Conservation (phyloP, 2,113 vertebrate genomes). For the Mustela nigripes region DNA sequence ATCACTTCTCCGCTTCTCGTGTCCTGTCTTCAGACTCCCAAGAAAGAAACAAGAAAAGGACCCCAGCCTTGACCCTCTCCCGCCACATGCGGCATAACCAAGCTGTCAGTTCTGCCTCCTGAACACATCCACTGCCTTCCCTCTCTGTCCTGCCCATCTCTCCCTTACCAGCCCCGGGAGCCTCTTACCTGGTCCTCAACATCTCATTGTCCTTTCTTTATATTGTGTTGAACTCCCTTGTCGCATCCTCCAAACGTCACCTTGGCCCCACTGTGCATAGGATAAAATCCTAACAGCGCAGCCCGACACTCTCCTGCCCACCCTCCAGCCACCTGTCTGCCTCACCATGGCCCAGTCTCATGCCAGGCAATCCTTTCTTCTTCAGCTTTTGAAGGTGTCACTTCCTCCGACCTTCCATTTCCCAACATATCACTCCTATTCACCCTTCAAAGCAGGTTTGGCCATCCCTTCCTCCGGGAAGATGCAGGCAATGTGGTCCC, state of each 20-base stretch:
- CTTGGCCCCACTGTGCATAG: not conserved
- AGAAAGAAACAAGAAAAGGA: not conserved
- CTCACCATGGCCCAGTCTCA: not conserved
- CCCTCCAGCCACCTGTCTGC: not conserved
- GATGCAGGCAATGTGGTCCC: not conserved
- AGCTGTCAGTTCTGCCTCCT: too few species aligned
- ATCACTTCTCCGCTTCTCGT: not conserved
- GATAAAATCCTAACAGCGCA: not conserved
- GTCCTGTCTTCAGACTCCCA: not conserved
- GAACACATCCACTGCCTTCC: too few species aligned
- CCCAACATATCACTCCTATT: not conserved
- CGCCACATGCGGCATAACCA: not conserved
- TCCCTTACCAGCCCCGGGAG: not conserved
- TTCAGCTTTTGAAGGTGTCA: not conserved
- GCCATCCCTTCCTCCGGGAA: not conserved
- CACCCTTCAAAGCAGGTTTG: not conserved
- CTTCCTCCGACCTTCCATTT: not conserved
- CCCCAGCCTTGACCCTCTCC: not conserved
- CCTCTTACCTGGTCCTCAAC: too few species aligned
- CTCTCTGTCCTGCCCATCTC: not conserved
- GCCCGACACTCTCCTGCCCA: not conserved
- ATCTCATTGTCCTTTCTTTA: not conserved
- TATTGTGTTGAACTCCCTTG: not conserved
- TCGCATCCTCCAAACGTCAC: not conserved
- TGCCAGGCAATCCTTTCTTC: not conserved